These are phyloP conservation scores for Tethya wilhelma DNA, from an alignment of 37 sponge, comb jelly and placozoan genomes.

Conservation along the genomic window DNA sequence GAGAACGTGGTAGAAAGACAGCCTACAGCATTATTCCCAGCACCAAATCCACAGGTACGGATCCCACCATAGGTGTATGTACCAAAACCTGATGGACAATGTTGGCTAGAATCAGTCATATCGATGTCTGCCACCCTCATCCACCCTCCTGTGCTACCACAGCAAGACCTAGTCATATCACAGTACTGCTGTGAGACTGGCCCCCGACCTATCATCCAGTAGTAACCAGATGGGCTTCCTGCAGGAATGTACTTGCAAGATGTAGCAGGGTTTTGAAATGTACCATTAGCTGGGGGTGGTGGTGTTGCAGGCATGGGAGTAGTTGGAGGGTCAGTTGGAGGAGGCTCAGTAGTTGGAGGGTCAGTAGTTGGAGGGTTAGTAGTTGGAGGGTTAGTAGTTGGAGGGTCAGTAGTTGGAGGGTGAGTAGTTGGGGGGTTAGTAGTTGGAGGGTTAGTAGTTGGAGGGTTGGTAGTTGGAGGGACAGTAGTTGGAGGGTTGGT, in stretches of 20 bases:
- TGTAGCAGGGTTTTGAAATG: neutral
- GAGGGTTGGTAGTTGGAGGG: too few species aligned
- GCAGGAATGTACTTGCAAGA: too few species aligned
- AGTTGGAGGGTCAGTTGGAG: neutral
- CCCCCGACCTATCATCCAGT: neutral
- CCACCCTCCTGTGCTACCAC: slow-evolving; percentile 14
- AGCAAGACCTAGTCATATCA: slow-evolving; percentile 9
- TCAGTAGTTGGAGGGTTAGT: neutral
- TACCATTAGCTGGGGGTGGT: neutral
- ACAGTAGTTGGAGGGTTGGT: too few species aligned
- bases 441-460: too few species aligned
- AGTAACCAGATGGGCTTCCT: slow-evolving; percentile 3
- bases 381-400: too few species aligned
- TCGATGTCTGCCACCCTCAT: slow-evolving; percentile 1
- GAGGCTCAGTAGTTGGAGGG: neutral
- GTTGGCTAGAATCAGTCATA: neutral
- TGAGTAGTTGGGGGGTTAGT: too few species aligned
- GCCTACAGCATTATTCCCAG: neutral
- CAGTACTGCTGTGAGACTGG: neutral
- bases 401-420: too few species aligned
- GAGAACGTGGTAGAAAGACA: too few species aligned
- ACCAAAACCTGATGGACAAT: neutral
- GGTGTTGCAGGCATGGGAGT: neutral
- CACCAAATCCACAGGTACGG: too few species aligned
- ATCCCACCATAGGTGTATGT: too few species aligned